Conservation (phyloP, 2,888 invertebrate species). For the Tinea pellionella region DNA sequence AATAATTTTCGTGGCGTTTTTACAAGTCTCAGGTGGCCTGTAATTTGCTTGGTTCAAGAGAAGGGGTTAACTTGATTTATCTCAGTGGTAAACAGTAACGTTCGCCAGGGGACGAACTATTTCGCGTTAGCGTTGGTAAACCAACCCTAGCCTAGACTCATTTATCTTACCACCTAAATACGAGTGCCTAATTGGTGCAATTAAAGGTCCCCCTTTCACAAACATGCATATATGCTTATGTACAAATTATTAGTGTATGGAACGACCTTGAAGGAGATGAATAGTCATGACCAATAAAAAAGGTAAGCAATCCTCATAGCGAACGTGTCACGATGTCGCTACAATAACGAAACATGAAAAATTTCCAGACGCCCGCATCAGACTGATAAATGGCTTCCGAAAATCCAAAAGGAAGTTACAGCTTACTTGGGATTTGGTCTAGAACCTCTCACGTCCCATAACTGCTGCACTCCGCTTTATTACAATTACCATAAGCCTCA, state of each 20-base stretch:
- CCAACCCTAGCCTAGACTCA: conserved; percentile 7
- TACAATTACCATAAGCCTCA: conserved; percentile 71
- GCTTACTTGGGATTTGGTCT: conserved; percentile 71
- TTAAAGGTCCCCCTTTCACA: background rate
- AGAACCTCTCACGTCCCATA: conserved; percentile 71
- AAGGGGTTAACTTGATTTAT: conserved; percentile 66
- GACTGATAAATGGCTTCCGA: conserved; percentile 72
- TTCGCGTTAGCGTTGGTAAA: conserved; percentile 22
- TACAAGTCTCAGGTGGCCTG: conserved; percentile 65
- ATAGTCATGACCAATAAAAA: conserved; percentile 8
- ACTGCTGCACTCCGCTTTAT: conserved; percentile 71
- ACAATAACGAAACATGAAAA: conserved; percentile 71
- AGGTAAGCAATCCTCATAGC: conserved; percentile 35
- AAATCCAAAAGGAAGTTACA: conserved; percentile 73
- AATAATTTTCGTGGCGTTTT: conserved; percentile 52
- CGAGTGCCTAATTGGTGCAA: background rate
- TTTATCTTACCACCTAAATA: conserved; percentile 7
- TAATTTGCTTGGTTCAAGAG: conserved; percentile 51
- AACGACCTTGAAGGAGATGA: background rate
- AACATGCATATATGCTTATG: background rate
- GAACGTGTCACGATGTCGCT: conserved; percentile 54
- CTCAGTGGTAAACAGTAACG: conserved; percentile 32
- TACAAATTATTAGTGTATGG: background rate
- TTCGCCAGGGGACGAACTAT: conserved; percentile 53
- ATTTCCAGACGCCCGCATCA: conserved; percentile 69